These are phyloP conservation scores for Brienomyrus brachyistius DNA, from an alignment of 2,113 vertebrate species.

Conservation along the genomic window DNA sequence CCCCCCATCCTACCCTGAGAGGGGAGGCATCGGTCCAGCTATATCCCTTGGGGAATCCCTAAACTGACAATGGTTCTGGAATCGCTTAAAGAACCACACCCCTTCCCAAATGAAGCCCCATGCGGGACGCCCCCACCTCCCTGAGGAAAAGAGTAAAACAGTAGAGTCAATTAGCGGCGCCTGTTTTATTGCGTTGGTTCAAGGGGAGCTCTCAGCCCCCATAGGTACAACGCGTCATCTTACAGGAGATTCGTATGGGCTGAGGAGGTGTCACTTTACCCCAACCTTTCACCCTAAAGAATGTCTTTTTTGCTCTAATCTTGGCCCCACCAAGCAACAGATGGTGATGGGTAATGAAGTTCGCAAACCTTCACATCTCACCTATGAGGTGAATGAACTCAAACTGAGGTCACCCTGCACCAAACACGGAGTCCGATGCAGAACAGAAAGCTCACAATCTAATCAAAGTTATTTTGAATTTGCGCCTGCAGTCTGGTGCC, in stretches of 20 bases:
- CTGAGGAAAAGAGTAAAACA: background rate
- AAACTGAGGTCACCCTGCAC: background rate
- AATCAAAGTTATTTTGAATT: background rate
- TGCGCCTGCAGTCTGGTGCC: background rate
- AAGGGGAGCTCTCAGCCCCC: background rate
- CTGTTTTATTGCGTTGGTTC: background rate
- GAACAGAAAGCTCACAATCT: background rate
- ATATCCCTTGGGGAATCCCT: background rate
- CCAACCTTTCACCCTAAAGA: background rate
- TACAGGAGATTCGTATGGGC: background rate
- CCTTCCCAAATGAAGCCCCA: background rate
- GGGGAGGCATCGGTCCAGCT: constrained; percentile 9
- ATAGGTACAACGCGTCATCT: background rate
- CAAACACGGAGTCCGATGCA: background rate
- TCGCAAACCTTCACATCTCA: background rate
- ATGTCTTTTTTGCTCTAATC: background rate
- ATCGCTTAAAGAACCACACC: background rate
- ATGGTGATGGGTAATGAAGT: background rate
- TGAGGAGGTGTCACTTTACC: background rate
- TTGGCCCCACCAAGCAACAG: background rate
- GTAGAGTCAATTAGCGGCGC: background rate
- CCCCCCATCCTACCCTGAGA: background rate
- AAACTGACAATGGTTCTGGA: background rate
- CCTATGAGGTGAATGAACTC: background rate
- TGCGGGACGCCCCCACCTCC: background rate